Percentiles rank a stretch among this genome's conserved stretches.
Evolutionary conservation across 2,888 invertebrate genomes (phyloP).

Genomic region (Philonicus albiceps): DNA sequence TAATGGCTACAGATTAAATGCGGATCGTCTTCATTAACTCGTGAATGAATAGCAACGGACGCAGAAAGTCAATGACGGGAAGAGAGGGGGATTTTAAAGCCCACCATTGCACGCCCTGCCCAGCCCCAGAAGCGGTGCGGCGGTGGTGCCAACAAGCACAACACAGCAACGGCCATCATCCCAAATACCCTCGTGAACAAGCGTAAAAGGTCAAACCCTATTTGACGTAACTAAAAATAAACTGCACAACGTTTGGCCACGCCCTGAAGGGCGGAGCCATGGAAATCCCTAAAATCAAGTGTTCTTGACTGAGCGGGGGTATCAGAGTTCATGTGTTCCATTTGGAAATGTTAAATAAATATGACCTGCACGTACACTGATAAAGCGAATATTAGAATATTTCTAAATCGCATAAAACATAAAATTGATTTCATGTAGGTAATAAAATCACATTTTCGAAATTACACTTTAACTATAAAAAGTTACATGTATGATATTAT

Average conservation of each 20-base stretch:
- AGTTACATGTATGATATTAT: not conserved
- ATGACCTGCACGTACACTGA: constrained; percentile 32
- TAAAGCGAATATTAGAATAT: not conserved
- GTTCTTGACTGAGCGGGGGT: constrained; percentile 43
- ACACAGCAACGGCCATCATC: constrained; percentile 29
- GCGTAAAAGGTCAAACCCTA: constrained; percentile 49
- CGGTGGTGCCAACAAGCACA: constrained; percentile 5
- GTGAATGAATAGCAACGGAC: constrained; percentile 45
- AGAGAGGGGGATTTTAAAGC: constrained; percentile 4
- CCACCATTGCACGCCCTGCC: not conserved
- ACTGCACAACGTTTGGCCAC: constrained; percentile 34
- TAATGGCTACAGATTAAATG: constrained; percentile 49
- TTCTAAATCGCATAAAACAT: not conserved
- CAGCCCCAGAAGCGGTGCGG: not conserved
- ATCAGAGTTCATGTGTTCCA: constrained; percentile 50
- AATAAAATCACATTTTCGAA: not conserved
- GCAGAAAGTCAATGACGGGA: constrained; percentile 41
- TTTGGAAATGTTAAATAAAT: constrained; percentile 50
- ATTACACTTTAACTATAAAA: not conserved
- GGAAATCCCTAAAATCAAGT: constrained; percentile 44
- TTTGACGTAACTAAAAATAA: constrained; percentile 47
- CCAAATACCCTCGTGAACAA: constrained; percentile 39
- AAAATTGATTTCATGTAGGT: not conserved
- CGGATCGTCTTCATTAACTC: constrained; percentile 49
- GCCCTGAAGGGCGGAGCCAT: constrained; percentile 45